phyloP scores from a whole-genome alignment of 2,888 invertebrate species.

The Aelia acuminata region DNA sequence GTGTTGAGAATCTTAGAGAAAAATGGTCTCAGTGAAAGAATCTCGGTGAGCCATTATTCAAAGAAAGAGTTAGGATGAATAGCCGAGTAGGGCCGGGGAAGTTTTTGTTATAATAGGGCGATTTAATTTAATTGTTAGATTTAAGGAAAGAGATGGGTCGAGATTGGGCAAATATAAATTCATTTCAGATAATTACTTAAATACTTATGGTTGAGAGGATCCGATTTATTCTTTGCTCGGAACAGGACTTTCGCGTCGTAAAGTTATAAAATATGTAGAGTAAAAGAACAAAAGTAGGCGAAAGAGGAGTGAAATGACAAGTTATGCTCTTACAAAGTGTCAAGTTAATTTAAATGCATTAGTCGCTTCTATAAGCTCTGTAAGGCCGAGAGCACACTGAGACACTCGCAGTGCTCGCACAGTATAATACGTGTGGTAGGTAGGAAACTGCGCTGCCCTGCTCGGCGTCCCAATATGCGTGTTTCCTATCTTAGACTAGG shows the following conservation, averaged over 20 bases:
- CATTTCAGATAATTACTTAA: slow-evolving; percentile 16
- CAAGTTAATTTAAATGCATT: no score
- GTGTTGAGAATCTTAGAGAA: not conserved
- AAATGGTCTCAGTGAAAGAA: not conserved
- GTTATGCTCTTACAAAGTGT: no score
- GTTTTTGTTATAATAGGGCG: slow-evolving; percentile 10
- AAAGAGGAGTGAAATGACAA: no score
- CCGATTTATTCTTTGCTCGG: not conserved
- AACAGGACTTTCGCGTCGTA: not conserved
- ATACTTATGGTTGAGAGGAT: not conserved
- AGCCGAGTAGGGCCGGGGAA: not conserved
- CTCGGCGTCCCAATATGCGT: no score
- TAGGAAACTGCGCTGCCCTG: no score
- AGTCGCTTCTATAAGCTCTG: no score
- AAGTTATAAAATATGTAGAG: not conserved
- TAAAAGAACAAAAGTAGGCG: no score
- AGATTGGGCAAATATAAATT: not conserved
- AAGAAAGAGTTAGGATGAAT: not conserved
- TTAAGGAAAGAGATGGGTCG: not conserved
- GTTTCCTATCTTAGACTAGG: no score
- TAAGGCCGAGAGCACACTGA: no score
- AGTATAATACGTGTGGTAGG: no score
- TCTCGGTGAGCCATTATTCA: not conserved
- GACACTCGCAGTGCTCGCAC: no score
- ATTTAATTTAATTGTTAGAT: slow-evolving; percentile 19